Percentiles rank a stretch among this genome's conserved stretches.
Evolutionary conservation across 2,888 invertebrate species (phyloP).

Genomic region (Trissolcus japonicus): DNA sequence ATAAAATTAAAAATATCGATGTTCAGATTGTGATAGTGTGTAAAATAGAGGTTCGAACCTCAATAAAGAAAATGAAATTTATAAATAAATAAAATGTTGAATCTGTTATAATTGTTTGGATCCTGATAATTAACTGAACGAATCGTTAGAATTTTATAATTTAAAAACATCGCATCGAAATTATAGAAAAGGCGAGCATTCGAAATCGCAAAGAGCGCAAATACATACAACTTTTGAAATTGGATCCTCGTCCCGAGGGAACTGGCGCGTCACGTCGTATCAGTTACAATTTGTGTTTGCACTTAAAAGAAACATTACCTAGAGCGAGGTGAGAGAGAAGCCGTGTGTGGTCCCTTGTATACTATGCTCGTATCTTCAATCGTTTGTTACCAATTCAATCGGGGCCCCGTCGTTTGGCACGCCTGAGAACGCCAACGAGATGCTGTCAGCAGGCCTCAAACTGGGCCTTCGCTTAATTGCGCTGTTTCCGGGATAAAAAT

Average conservation of each 20-base stretch:
- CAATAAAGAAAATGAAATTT: no score
- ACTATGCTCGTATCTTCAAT: slow-evolving; percentile 70
- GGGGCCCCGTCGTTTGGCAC: slow-evolving; percentile 57
- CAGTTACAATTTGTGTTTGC: slow-evolving; percentile 76
- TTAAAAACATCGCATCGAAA: no score
- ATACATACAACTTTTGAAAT: slow-evolving; percentile 72
- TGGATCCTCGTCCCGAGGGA: slow-evolving; percentile 67
- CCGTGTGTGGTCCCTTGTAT: slow-evolving; percentile 72
- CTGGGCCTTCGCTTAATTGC: slow-evolving; percentile 62
- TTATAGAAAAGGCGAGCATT: slow-evolving; percentile 28
- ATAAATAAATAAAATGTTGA: no score
- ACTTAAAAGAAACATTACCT: slow-evolving; percentile 76
- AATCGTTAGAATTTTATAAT: no score
- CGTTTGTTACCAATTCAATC: slow-evolving; percentile 74
- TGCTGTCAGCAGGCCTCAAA: slow-evolving; percentile 44
- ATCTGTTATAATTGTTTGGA: no score
- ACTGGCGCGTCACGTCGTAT: slow-evolving; percentile 72
- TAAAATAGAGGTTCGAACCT: no score
- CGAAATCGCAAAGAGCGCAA: slow-evolving; percentile 48
- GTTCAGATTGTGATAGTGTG: no score
- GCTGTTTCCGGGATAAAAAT: slow-evolving; percentile 63
- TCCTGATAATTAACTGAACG: no score
- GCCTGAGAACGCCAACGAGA: slow-evolving; percentile 36
- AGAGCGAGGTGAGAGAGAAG: slow-evolving; percentile 65
- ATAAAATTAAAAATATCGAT: not conserved